Conservation (phyloP, 2,113 vertebrate species). For the Pavo muticus region DNA sequence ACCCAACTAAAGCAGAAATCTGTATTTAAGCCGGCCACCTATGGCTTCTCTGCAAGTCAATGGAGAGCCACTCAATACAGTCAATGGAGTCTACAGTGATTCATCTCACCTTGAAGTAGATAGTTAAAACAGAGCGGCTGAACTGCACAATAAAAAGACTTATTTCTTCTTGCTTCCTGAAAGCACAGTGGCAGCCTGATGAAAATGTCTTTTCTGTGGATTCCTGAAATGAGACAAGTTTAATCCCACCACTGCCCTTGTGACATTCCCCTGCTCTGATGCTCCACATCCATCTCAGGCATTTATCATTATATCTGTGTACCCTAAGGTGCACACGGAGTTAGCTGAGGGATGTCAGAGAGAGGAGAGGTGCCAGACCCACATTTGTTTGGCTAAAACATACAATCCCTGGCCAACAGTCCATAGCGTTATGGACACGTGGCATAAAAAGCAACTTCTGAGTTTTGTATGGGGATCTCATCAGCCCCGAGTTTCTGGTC, state of each 20-base stretch:
- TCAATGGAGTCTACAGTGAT: not conserved
- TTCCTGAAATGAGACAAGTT: not conserved
- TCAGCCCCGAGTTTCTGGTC: not conserved
- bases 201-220: not conserved
- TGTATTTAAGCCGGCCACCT: not conserved
- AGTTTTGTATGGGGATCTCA: not conserved
- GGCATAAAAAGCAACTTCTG: not conserved
- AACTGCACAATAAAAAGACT: constrained; percentile 20
- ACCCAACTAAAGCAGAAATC: not conserved
- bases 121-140: constrained; percentile 12
- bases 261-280: accelerated
- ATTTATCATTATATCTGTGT: not conserved
- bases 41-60: not conserved
- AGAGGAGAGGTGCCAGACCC: not conserved
- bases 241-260: not conserved
- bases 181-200: not conserved
- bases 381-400: not conserved
- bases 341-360: not conserved
- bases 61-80: constrained; percentile 36
- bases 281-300: not conserved
- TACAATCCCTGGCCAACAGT: not conserved
- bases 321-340: no score
- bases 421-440: not conserved
- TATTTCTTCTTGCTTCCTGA: not conserved
- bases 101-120: constrained; percentile 38